Percentiles rank a stretch among this genome's conserved stretches.
phyloP scores from a whole-genome alignment of 2,113 vertebrate genomes.

The Nansenia antarctica region DNA sequence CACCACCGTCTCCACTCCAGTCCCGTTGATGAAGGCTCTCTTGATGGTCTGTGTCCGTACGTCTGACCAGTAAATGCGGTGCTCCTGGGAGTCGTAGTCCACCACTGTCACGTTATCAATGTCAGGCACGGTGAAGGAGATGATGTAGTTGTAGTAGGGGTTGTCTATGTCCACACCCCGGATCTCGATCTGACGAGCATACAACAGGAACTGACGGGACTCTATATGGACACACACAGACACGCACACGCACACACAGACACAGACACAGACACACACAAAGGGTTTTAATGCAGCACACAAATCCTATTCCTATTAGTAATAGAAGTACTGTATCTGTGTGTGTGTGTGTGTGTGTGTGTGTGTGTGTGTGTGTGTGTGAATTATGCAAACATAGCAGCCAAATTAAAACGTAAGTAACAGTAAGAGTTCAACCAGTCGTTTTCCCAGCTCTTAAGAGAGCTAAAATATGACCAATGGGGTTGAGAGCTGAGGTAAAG shows the following conservation, averaged over 20 bases:
- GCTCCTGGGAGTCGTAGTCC: slow-evolving; percentile 84
- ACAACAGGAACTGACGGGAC: slow-evolving; percentile 88
- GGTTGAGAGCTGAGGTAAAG: no score
- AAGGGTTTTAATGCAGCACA: no score
- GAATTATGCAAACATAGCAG: no score
- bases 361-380: background rate
- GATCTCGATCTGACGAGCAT: slow-evolving; percentile 91
- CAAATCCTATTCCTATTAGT: background rate
- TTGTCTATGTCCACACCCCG: slow-evolving; percentile 87
- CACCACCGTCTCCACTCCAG: slow-evolving; percentile 84
- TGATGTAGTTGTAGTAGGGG: slow-evolving; percentile 93
- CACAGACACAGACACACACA: no score
- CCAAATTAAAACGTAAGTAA: background rate
- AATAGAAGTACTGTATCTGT: background rate
- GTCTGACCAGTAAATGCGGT: slow-evolving; percentile 90
- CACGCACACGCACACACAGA: no score
- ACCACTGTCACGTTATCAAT: slow-evolving; percentile 89
- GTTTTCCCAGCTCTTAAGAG: no score
- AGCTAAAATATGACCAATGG: no score
- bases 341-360: background rate
- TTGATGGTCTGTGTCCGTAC: slow-evolving; percentile 90
- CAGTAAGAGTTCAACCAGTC: no score
- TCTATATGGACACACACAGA: slow-evolving; percentile 76
- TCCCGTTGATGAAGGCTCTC: slow-evolving; percentile 89
- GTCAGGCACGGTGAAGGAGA: slow-evolving; percentile 90